Percentiles rank a stretch among this genome's conserved stretches.
Conservation (phyloP, 2,888 invertebrate genomes). For the Drosophila silvestris region DNA sequence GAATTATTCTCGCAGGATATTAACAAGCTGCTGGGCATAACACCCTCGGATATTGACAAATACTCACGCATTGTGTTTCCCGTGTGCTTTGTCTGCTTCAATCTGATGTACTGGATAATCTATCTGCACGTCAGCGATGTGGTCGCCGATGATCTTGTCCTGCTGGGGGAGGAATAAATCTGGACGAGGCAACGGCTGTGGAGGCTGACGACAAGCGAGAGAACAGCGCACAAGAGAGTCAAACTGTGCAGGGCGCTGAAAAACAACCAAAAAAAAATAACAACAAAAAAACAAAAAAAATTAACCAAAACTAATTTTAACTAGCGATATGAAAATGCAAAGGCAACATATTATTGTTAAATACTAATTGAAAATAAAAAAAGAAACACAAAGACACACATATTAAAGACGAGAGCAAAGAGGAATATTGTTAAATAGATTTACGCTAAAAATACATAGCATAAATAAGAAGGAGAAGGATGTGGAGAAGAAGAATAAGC, state of each 20-base stretch:
- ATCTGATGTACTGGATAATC: constrained; percentile 99
- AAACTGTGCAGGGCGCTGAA: constrained; percentile 82
- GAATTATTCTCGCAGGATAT: constrained; percentile 88
- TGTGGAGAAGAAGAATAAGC: constrained; percentile 37
- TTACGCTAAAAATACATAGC: constrained; percentile 62
- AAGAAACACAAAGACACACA: constrained; percentile 54
- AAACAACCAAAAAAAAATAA: constrained; percentile 46
- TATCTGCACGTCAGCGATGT: constrained; percentile 98
- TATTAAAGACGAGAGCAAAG: constrained; percentile 69
- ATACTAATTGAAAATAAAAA: constrained; percentile 45
- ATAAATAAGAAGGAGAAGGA: constrained; percentile 40
- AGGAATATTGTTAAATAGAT: constrained; percentile 78
- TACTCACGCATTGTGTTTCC: constrained; percentile 99
- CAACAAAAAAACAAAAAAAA: constrained; percentile 23
- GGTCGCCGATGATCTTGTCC: constrained; percentile 96
- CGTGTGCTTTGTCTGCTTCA: constrained; percentile 99
- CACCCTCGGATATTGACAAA: constrained; percentile 99
- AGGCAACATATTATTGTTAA: constrained; percentile 74
- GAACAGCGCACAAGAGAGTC: constrained; percentile 79
- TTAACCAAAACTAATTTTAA: constrained; percentile 76
- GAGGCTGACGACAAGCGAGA: constrained; percentile 21
- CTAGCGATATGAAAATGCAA: constrained; percentile 70
- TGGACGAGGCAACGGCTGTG: constrained; percentile 18
- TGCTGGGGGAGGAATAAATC: constrained; percentile 89
- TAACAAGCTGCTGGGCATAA: constrained; percentile 95